These are phyloP conservation scores for Pocillopora meandrina DNA, from an alignment of 92 coral and sea anemone genomes.

Conservation along the genomic window DNA sequence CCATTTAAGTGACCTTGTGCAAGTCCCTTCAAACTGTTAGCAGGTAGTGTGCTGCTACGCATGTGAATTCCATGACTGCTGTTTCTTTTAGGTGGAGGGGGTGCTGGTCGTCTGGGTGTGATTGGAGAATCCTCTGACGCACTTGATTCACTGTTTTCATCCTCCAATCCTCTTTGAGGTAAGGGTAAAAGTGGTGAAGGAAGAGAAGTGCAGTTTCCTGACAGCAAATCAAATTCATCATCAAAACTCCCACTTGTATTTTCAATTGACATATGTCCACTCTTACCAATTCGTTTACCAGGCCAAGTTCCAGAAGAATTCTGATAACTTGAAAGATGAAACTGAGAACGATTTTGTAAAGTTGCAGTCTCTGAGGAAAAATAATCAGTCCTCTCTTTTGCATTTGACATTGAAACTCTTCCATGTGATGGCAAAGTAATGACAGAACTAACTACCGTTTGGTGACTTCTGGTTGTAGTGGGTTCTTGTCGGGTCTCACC, in stretches of 20 bases:
- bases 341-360: not conserved
- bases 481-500: not conserved
- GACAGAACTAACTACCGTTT: not conserved
- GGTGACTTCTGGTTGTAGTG: not conserved
- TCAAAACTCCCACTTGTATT: not conserved
- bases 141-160: slow-evolving; percentile 22
- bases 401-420: not conserved
- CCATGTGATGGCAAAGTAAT: slow-evolving; percentile 1
- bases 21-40: not conserved
- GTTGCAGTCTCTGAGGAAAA: not conserved
- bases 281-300: slow-evolving; percentile 11
- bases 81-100: slow-evolving; percentile 38
- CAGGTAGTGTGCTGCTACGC: slow-evolving; percentile 26
- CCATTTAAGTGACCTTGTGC: slow-evolving; percentile 14
- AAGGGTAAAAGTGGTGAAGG: slow-evolving; percentile 48
- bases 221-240: slow-evolving; percentile 32
- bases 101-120: slow-evolving; percentile 60
- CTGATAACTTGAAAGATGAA: not conserved
- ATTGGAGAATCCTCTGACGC: slow-evolving; percentile 45
- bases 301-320: slow-evolving; percentile 28
- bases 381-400: not conserved
- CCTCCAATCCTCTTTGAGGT: slow-evolving; percentile 24
- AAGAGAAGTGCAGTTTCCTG: slow-evolving; percentile 36
- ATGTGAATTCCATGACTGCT: not conserved
- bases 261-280: not conserved